phyloP scores from a whole-genome alignment of 2,888 invertebrate genomes.

The Mesochorus sp. region DNA sequence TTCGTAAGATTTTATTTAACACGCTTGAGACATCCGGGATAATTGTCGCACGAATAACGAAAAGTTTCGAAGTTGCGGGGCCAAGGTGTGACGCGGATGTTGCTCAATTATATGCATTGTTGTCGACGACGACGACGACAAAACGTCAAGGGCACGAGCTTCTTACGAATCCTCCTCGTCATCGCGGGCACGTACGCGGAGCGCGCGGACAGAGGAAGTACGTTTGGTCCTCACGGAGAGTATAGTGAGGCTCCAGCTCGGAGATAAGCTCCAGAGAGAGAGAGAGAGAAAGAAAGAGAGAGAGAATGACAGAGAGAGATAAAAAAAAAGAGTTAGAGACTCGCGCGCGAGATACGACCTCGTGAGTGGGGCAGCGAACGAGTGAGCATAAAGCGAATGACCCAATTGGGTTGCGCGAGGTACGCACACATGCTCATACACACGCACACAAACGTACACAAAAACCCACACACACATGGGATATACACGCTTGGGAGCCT shows the following conservation, averaged over 20 bases:
- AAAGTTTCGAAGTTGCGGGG: not conserved
- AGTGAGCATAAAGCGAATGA: conserved; percentile 56
- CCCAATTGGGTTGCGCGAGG: conserved; percentile 50
- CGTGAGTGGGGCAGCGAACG: conserved; percentile 19
- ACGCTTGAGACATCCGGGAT: too few species aligned
- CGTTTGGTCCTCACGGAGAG: not conserved
- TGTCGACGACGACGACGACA: too few species aligned
- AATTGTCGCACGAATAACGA: too few species aligned
- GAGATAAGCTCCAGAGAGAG: not conserved
- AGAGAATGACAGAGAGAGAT: not conserved
- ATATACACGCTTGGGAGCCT: conserved; percentile 37
- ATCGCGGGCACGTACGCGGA: conserved; percentile 2
- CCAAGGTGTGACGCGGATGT: conserved; percentile 6
- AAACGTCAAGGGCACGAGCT: not conserved
- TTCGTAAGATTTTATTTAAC: too few species aligned
- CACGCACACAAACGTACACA: too few species aligned
- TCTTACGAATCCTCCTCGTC: conserved; percentile 6
- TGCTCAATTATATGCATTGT: conserved; percentile 17
- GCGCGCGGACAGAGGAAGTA: not conserved
- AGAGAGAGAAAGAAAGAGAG: conserved; percentile 9
- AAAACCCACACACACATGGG: conserved; percentile 4
- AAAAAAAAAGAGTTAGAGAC: not conserved
- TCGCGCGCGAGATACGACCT: conserved; percentile 3
- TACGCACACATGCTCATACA: conserved; percentile 5
- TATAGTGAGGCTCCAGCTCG: too few species aligned